Conservation (phyloP, 2,113 vertebrate species). For the Plecturocebus donacophilus region DNA sequence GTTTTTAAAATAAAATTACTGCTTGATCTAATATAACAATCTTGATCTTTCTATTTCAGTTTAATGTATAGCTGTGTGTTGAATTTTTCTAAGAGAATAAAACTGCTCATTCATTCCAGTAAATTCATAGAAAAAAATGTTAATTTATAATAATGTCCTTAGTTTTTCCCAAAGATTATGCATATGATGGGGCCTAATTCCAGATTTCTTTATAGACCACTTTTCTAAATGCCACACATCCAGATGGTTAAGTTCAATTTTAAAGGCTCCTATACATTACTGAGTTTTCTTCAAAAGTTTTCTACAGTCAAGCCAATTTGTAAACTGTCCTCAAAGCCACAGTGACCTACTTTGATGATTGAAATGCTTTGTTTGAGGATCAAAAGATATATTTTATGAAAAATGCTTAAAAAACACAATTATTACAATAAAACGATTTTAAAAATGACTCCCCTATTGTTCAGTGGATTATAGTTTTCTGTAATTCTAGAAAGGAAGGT, state of each 20-base stretch:
- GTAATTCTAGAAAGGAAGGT: neutral
- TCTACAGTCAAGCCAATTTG: neutral
- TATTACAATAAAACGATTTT: neutral
- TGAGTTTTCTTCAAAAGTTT: constrained; percentile 25
- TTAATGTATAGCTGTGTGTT: neutral
- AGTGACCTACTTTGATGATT: neutral
- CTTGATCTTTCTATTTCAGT: neutral
- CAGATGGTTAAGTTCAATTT: constrained; percentile 40
- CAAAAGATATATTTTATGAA: neutral
- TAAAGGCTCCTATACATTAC: neutral
- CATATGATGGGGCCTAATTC: neutral
- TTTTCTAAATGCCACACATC: neutral
- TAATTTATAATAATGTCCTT: neutral
- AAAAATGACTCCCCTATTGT: neutral
- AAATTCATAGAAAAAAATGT: constrained; percentile 30
- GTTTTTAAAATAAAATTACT: neutral
- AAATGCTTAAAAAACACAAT: neutral
- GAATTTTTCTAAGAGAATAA: constrained; percentile 38
- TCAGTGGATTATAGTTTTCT: constrained; percentile 17
- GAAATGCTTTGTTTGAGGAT: neutral
- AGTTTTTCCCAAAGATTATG: constrained; percentile 48
- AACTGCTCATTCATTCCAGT: neutral
- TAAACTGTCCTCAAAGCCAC: constrained; percentile 19
- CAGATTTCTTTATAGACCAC: neutral
- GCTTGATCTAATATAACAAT: neutral